Percentiles rank a stretch among this genome's conserved stretches.
phyloP scores from a whole-genome alignment of 1,140 invertebrate genomes.

The Lucilia cuprina region DNA sequence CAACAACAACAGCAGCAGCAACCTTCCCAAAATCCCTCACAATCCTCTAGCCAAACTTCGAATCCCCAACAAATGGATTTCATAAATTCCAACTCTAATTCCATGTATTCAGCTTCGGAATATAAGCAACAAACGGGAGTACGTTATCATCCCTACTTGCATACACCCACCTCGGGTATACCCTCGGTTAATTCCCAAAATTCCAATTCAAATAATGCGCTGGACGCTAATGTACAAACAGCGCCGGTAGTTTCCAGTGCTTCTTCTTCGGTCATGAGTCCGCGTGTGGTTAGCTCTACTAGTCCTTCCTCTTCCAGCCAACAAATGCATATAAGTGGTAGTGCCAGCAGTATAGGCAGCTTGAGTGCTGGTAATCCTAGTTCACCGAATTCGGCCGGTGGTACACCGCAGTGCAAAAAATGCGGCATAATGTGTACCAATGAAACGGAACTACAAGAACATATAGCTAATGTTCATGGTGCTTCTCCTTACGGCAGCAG shows the following conservation, averaged over 20 bases:
- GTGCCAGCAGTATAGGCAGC: constrained; percentile 43
- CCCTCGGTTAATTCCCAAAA: not conserved
- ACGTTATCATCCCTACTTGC: constrained; percentile 59
- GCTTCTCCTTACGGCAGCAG: constrained; percentile 63
- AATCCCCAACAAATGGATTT: not conserved
- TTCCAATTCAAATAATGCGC: not conserved
- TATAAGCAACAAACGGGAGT: constrained; percentile 39
- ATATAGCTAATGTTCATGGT: constrained; percentile 73
- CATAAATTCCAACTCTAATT: constrained; percentile 39
- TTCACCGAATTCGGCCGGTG: constrained; percentile 64
- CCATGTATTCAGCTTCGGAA: not conserved
- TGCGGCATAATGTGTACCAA: constrained; percentile 80
- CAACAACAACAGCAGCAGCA: constrained; percentile 42
- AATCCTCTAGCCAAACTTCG: not conserved
- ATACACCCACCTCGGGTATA: constrained; percentile 49
- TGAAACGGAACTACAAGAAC: constrained; percentile 73
- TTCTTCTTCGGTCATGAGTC: constrained; percentile 55
- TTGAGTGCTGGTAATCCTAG: constrained; percentile 68
- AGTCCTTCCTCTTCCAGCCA: constrained; percentile 58
- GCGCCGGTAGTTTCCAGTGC: constrained; percentile 37
- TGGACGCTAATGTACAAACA: not conserved
- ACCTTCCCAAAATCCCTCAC: constrained; percentile 35
- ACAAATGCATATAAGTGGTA: constrained; percentile 47
- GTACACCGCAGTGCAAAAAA: constrained; percentile 74
- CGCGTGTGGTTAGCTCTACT: constrained; percentile 59